Evolutionary conservation across 2,888 invertebrate species (phyloP).

Genomic region (Pedicia rivosa): DNA sequence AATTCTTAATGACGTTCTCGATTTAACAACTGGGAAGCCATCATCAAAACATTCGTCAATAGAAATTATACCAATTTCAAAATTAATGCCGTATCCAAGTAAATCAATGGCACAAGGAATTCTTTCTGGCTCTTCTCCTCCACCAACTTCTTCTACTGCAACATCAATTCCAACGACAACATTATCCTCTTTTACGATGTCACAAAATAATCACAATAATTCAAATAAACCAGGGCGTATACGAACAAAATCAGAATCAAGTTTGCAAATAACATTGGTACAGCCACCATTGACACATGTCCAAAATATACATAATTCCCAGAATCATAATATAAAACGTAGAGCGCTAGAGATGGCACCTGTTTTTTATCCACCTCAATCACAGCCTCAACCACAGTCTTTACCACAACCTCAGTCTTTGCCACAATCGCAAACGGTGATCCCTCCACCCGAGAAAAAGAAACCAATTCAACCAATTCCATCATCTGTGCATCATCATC

Average conservation of each 20-base stretch:
- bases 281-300: constrained; percentile 11
- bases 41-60: constrained; percentile 8
- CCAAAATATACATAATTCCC: constrained; percentile 13
- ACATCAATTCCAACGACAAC: not conserved
- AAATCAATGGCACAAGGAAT: too few species aligned
- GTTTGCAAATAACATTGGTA: constrained; percentile 13
- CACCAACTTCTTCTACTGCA: not conserved
- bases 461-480: not conserved
- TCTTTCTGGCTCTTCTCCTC: not conserved
- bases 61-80: too few species aligned
- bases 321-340: constrained; percentile 11
- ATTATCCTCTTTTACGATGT: too few species aligned
- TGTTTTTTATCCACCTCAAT: not conserved
- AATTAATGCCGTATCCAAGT: too few species aligned
- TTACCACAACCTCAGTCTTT: not conserved
- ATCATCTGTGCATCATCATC: not conserved
- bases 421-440: not conserved
- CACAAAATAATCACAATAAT: too few species aligned
- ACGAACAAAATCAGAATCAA: constrained; percentile 6
- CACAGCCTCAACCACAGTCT: not conserved
- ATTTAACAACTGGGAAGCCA: constrained; percentile 10
- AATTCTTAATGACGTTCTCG: constrained; percentile 8
- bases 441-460: not conserved
- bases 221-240: not conserved
- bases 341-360: not conserved